Base-by-base conservation (phyloP, 1,140 invertebrate species). In the Pantala flavescens region DNA sequence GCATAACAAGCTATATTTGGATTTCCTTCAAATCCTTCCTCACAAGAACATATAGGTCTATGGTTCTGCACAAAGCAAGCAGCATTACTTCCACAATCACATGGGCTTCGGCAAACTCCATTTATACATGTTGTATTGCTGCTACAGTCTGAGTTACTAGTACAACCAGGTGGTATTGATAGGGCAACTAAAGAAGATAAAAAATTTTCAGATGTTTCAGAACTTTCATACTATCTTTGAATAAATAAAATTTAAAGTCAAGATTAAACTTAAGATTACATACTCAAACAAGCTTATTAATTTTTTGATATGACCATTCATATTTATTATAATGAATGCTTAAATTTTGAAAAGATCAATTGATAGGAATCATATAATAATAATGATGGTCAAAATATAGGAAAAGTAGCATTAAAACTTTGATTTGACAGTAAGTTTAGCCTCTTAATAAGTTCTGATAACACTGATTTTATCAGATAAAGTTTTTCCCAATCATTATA, bases 11-110 rank as follows among this genome's bases (percentile, higher is more conserved):
- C 85, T 12, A 90, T 87, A 76, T 94, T 90, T 0, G 94, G 93
- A 83, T 95, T 92, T 74, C 94, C 94, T 80, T 94, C 91, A 80
- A 87, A 93, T 19, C 92, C 92, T 78, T 90, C 86, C 76, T 89
- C 85, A 80, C 94, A 96, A 3, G 91, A 91, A 80, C 94, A 97
- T 7, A 94, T 89, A 0, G 94, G 91, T 43, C 92, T 88, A 78
- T 96, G 94, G 77, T 94, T 90, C 75, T 88, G 87, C 0, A 95
- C 89, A 43, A 89, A 87, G 78, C 95, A 97, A 76, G 90, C 87
- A 9, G 93, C 90, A 80, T 96, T 92, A 28, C 87, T 86, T 24
- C 94, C 95, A 80, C 94, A 96, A 79, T 91, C 90, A 79, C 94
- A 96, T 5, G 93, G 93, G 77, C 93, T 91, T 75, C 91, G 86